Conservation (phyloP, 2,797 vertebrate genomes). For the Microhierax caerulescens region DNA sequence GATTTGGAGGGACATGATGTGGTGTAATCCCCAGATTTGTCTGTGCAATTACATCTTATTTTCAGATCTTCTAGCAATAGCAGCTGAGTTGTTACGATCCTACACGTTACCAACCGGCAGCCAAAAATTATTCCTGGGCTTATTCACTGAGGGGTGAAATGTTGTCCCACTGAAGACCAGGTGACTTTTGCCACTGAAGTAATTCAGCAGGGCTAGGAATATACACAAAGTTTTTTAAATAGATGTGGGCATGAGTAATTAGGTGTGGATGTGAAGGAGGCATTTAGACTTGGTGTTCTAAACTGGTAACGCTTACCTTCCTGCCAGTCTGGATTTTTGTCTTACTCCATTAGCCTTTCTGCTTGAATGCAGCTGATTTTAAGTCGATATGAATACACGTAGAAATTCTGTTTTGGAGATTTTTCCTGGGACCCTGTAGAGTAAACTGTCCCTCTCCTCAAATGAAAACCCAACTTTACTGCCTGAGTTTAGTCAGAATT, state of each 20-base stretch:
- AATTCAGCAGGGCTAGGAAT: neutral
- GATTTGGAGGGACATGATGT: constrained; percentile 8
- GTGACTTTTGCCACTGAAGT: neutral
- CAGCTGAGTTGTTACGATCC: neutral
- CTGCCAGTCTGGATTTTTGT: neutral
- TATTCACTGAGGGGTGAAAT: neutral
- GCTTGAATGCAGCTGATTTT: neutral
- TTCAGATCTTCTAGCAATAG: constrained; percentile 14
- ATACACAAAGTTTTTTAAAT: neutral
- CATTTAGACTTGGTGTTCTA: neutral
- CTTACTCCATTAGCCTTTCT: neutral
- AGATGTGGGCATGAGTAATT: neutral
- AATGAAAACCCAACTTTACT: neutral
- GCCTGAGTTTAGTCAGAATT: neutral
- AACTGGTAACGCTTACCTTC: neutral
- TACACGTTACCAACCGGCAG: neutral
- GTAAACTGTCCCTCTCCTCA: neutral
- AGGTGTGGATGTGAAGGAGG: neutral
- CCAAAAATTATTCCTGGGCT: neutral
- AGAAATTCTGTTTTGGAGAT: neutral
- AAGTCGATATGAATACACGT: neutral
- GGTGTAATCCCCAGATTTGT: constrained; percentile 2
- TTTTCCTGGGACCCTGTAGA: neutral
- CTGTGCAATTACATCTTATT: constrained; percentile 6
- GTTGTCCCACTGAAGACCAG: neutral